These are phyloP conservation scores for Nasonia vitripennis DNA, from an alignment of 1,140 invertebrate genomes.

Conservation along the genomic window DNA sequence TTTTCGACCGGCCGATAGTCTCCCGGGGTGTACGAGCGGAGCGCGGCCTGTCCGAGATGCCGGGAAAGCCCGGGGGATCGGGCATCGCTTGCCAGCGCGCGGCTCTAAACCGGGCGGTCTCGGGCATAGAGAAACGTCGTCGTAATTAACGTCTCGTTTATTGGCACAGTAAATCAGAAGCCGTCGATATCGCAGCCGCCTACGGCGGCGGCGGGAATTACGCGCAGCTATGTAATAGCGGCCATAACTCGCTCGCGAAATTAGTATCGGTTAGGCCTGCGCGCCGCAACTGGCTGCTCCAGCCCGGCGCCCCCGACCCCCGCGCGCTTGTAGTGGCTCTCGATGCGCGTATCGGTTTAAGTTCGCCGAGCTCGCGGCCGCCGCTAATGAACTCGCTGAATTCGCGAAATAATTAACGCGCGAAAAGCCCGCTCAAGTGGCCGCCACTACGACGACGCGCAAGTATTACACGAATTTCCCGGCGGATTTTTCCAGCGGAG, in stretches of 20 bases:
- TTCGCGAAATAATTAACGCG: conserved; percentile 50
- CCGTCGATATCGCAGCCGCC: conserved; percentile 60
- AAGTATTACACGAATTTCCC: conserved; percentile 14
- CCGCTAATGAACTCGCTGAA: conserved; percentile 48
- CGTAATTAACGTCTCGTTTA: conserved; percentile 59
- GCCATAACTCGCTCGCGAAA: conserved; percentile 67
- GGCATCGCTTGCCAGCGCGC: neutral
- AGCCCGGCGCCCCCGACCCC: neutral
- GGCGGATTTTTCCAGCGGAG: conserved; percentile 7
- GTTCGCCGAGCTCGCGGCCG: neutral
- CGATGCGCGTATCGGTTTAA: conserved; percentile 39
- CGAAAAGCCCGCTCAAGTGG: neutral
- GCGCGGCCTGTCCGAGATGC: too few species aligned
- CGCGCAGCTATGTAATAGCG: conserved; percentile 59
- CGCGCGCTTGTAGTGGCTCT: neutral
- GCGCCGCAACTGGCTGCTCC: neutral
- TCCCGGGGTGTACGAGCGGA: too few species aligned
- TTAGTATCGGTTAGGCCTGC: conserved; percentile 67
- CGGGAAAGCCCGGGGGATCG: neutral
- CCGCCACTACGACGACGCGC: neutral
- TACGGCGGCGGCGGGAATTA: conserved; percentile 49
- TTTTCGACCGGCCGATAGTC: neutral
- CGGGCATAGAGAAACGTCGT: conserved; percentile 50
- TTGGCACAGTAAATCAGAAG: conserved; percentile 65
- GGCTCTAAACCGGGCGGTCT: conserved; percentile 12